Evolutionary conservation across 2,797 vertebrate species (phyloP).

Genomic region (Epinephelus malabaricus): DNA sequence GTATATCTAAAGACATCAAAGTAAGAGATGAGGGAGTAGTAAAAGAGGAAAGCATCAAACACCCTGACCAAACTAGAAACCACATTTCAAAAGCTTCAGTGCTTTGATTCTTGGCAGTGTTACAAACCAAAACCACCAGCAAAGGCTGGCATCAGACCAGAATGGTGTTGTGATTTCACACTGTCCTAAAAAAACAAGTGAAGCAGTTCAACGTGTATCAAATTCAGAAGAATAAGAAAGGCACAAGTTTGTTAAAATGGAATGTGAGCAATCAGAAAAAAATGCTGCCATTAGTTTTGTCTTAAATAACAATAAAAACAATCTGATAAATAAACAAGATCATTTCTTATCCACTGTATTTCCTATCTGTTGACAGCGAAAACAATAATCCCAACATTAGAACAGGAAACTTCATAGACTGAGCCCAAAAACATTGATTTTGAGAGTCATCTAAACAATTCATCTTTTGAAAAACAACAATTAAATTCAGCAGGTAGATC

Average conservation of each 20-base stretch:
- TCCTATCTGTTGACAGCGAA: not conserved
- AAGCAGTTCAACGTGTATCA: not conserved
- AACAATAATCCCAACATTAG: constrained; percentile 1
- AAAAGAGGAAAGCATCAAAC: constrained; percentile 3
- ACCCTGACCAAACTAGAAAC: constrained; percentile 8
- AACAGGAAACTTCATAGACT: constrained; percentile 1
- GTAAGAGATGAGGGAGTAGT: not conserved
- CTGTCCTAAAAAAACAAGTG: not conserved
- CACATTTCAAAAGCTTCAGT: constrained; percentile 3
- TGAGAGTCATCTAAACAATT: not conserved
- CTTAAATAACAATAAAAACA: constrained; percentile 36
- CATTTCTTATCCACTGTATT: not conserved
- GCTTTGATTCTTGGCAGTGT: not conserved
- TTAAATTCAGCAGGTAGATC: constrained; percentile 23
- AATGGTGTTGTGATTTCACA: not conserved
- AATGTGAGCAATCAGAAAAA: constrained; percentile 57
- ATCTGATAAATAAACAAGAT: constrained; percentile 30
- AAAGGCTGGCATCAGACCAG: not conserved
- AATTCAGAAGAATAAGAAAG: constrained; percentile 10
- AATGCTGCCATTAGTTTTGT: constrained; percentile 25
- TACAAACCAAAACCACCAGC: constrained; percentile 13
- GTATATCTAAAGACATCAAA: constrained; percentile 39
- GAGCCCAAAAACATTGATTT: not conserved
- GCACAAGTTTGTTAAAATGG: constrained; percentile 24
- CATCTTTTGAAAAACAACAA: not conserved